These are phyloP conservation scores for Actinopyga echinites DNA, from an alignment of 53 echinoderm and acorn worm genomes.

Conservation along the genomic window DNA sequence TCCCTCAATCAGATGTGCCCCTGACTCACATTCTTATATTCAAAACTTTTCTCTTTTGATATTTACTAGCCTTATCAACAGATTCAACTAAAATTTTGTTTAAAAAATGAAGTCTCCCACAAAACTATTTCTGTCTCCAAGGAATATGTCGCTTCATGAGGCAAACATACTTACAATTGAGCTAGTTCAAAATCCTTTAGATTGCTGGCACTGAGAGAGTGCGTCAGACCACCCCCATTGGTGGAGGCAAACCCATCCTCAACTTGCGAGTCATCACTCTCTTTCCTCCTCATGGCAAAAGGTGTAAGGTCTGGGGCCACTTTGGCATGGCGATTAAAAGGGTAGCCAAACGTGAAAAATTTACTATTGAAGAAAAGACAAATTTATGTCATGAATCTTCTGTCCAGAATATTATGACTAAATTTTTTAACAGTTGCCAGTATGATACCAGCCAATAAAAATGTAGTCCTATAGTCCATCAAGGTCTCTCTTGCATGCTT, in stretches of 20 bases:
- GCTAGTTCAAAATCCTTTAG: constrained; percentile 77
- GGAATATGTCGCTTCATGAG: neutral
- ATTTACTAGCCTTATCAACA: constrained; percentile 4
- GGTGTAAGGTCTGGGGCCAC: constrained; percentile 84
- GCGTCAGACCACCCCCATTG: constrained; percentile 54
- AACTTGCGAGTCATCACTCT: constrained; percentile 51
- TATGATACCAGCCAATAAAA: too few species aligned
- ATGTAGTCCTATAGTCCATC: neutral
- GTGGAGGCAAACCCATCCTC: constrained; percentile 29
- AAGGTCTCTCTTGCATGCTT: neutral
- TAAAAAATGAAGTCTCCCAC: neutral
- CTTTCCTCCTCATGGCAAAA: constrained; percentile 56
- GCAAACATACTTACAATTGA: constrained; percentile 52
- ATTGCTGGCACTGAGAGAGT: constrained; percentile 89
- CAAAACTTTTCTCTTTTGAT: too few species aligned
- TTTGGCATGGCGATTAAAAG: constrained; percentile 79
- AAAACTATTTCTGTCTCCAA: neutral
- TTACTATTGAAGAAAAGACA: constrained; percentile 14
- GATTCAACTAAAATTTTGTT: neutral
- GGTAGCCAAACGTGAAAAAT: constrained; percentile 86
- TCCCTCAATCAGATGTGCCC: too few species aligned
- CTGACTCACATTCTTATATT: too few species aligned
- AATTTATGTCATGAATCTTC: too few species aligned
- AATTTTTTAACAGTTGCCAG: too few species aligned
- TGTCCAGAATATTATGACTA: too few species aligned